phyloP scores from a whole-genome alignment of 2,113 vertebrate genomes.

The Felis chaus region DNA sequence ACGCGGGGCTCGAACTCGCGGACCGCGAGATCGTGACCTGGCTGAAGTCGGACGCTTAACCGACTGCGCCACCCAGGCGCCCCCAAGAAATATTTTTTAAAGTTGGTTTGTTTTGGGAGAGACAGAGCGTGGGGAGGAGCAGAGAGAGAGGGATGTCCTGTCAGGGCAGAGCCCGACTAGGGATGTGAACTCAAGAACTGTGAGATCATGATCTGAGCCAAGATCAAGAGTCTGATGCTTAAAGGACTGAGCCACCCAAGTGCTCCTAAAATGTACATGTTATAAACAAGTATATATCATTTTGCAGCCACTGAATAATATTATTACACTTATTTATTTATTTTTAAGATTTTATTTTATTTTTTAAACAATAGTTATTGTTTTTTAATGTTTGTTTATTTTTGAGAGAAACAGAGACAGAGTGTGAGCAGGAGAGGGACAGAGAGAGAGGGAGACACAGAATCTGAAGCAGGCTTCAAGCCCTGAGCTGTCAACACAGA shows the following conservation, averaged over 20 bases:
- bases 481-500: too few relatives aligned
- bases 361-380: not conserved
- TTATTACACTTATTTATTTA: not conserved
- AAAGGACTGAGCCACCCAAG: not conserved
- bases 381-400: not conserved
- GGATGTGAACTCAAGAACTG: not conserved
- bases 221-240: not conserved
- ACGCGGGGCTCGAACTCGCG: too few relatives aligned
- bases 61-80: too few relatives aligned
- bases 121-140: too few relatives aligned
- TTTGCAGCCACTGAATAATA: not conserved
- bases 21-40: too few relatives aligned
- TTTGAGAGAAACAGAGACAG: not conserved
- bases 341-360: not conserved
- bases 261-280: not conserved
- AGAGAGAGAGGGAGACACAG: too few relatives aligned
- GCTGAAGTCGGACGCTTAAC: too few relatives aligned
- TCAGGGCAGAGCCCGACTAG: not conserved
- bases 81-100: not conserved
- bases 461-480: too few relatives aligned
- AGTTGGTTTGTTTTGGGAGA: too few relatives aligned
- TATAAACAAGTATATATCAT: not conserved
- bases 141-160: too few relatives aligned
- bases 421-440: too few relatives aligned
- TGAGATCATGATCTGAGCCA: too few relatives aligned